Base-by-base conservation (phyloP, 2,888 invertebrate species). In the Heliconius erato region DNA sequence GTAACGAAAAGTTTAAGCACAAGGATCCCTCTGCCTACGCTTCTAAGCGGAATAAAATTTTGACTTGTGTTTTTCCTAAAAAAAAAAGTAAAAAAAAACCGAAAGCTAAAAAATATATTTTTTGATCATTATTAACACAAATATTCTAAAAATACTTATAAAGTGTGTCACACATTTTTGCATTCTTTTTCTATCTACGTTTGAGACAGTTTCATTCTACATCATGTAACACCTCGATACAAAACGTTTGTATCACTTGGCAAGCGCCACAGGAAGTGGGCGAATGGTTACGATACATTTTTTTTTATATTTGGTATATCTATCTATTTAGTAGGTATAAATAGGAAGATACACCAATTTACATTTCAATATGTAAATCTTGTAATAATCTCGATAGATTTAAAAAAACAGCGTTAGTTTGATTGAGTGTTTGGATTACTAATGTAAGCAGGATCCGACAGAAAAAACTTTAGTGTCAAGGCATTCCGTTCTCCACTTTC, bases 221-320 rank as follows among this genome's bases (percentile, higher is more conserved):
- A 49, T 68, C 69, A 32, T 54, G 72, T 82, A 76, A 68, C 82
- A 76, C 82, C 44, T 84, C 74, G 79, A 80, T 54, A 79, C 65
- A 89, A 72, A 54, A 49, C 72, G 26, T 72, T 63, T 91, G 91
- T 90, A 91, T 90, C 90, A 92, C 90, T 94, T 94, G 93, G 93
- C 94, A 93, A 91, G 89, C 89, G 87, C 86, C 88, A 86, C 88
- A 91, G 92, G 93, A 93, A 93, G 91, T 91, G 89, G 88, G 89
- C 90, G 90, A 90, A 69, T 63, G 81, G 88, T 90, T 89, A 88
- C 87, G 90, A 91, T 91, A 35, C 35, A 91, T 85, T 84, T 85
- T 85, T 44, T 35, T 67, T 49, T 65, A 74, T 68, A 78, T 69
- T 67, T 19, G 77, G 72, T 78, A 82, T 72, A 49, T 26, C 1